Evolutionary conservation across 2,797 vertebrate genomes (phyloP).

Genomic region (Scleropages formosus): DNA sequence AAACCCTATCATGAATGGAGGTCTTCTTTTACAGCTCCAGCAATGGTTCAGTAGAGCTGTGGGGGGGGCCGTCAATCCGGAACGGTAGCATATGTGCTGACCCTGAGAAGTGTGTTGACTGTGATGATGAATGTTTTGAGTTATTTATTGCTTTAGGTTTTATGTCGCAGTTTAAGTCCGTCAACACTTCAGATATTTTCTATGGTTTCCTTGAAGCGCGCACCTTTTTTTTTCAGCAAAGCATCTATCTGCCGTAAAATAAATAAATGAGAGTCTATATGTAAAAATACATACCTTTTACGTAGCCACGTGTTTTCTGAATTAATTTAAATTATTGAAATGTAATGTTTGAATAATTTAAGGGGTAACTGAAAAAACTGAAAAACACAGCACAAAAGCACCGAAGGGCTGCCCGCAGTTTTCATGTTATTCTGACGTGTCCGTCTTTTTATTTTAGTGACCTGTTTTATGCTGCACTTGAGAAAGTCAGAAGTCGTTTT

Average conservation of each 20-base stretch:
- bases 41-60: too few relatives aligned
- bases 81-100: conserved; percentile 9
- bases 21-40: neutral
- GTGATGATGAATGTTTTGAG: conserved; percentile 36
- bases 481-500: neutral
- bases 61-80: neutral
- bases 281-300: neutral
- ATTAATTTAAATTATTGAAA: conserved; percentile 1
- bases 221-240: conserved; percentile 30
- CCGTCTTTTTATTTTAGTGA: neutral
- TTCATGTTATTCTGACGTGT: conserved; percentile 1
- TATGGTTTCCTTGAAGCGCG: conserved; percentile 33
- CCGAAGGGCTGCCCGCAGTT: neutral
- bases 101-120: neutral
- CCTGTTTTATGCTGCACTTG: neutral
- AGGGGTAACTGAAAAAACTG: neutral
- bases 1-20: conserved; percentile 30
- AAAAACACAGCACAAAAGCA: neutral
- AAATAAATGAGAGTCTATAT: conserved; percentile 7
- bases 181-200: conserved; percentile 29
- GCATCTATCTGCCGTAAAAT: conserved; percentile 16
- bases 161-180: conserved; percentile 16
- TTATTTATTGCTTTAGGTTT: conserved; percentile 48
- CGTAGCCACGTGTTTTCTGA: conserved; percentile 11
- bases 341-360: neutral